A percentile compares a stretch with the other conserved stretches of the same genome.
Evolutionary conservation across 2,888 invertebrate species (phyloP).

Genomic region (Gymnocheta viridis): DNA sequence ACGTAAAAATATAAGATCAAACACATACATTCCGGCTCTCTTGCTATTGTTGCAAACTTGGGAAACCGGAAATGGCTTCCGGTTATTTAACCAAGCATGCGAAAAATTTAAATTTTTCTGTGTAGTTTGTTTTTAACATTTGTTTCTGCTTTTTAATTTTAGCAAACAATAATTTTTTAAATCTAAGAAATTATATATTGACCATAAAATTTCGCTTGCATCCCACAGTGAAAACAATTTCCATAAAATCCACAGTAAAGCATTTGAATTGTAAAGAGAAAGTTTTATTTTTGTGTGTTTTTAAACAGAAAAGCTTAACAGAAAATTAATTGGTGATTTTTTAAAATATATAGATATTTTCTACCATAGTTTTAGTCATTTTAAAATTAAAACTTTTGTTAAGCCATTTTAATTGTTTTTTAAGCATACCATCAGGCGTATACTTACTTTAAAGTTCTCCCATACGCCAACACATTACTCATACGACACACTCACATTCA

Average conservation of each 20-base stretch:
- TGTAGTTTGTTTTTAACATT: too few species aligned
- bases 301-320: slow-evolving; percentile 47
- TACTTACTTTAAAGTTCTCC: neutral
- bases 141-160: too few species aligned
- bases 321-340: slow-evolving; percentile 62
- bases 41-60: too few species aligned
- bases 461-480: slow-evolving; percentile 73
- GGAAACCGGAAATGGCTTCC: too few species aligned
- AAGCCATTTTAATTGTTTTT: slow-evolving; percentile 80
- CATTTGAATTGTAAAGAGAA: slow-evolving; percentile 5
- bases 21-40: too few species aligned
- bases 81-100: too few species aligned
- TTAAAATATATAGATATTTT: slow-evolving; percentile 40
- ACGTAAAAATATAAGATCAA: too few species aligned
- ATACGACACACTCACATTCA: slow-evolving; percentile 66
- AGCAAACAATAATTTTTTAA: too few species aligned
- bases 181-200: too few species aligned
- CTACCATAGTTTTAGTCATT: slow-evolving; percentile 55
- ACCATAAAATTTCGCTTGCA: neutral
- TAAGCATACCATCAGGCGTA: slow-evolving; percentile 76
- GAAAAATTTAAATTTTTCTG: too few species aligned
- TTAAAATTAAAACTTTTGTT: slow-evolving; percentile 72
- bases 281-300: slow-evolving; percentile 44
- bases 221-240: slow-evolving; percentile 24
- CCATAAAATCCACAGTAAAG: slow-evolving; percentile 18